Evolutionary conservation across 2,888 invertebrate genomes (phyloP), one percentile per base, ranked within the genome.

Genomic region (Dichetophora obliterata): DNA sequence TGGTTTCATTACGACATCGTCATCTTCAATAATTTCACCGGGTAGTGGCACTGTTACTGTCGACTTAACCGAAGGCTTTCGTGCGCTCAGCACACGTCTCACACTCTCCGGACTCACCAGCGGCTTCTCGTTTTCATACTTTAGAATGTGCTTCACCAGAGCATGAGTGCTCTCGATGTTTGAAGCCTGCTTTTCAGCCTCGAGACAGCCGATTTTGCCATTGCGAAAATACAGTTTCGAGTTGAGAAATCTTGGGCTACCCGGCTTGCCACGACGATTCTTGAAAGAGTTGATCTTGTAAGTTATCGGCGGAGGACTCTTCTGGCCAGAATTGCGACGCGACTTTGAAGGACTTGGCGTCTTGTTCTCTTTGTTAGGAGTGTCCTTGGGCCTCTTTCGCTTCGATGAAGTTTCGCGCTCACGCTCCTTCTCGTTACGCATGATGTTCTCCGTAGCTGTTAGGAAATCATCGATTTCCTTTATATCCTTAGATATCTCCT

Each of bases 401-500:
- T 76, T 82, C 79, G 37, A 80, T 69, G 43, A 70, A n/a, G 79
- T 77, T 84, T 82, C 11, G 63, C 72, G 79, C 70, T 90, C 89
- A 61, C 83, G 83, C 78, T 87, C 87, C 75, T 83, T 85, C 75
- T 90, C 90, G 3, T 82, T 80, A 9, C 86, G 85, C 75, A 90
- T 81, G 24, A 89, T 80, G 77, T 87, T 87, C 78, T 90, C 90
- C 0, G 88, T 88, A 27, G 88, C 88, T 9, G 87, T 88, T 4
- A 90, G 83, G 74, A 89, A 89, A 77, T 89, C 88, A 75, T 89
- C 90, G 31, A 90, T 89, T 81, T 89, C 89, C 72, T 87, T 86
- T 11, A 90, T 87, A 63, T 90, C 90, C 76, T 88, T 88, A 52
- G 88, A 87, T 50, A 90, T 89, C 81, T 90, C 90, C 75, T 90